Conservation (phyloP, 2,888 invertebrate species). For the Incurvaria masculella region DNA sequence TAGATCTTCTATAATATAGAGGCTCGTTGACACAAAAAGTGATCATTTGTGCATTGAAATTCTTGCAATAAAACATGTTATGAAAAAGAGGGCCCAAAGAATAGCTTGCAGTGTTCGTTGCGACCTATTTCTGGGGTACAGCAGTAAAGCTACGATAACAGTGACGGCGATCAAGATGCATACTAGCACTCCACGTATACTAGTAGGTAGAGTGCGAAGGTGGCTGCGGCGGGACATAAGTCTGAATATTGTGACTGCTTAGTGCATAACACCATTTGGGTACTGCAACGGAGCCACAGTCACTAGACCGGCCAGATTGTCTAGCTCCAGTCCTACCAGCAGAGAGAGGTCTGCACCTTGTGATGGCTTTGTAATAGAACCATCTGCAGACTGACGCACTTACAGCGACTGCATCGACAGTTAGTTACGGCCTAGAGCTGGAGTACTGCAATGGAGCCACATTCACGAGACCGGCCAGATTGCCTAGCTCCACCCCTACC, state of each 20-base stretch:
- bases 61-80: too few relatives aligned
- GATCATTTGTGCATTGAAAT: too few relatives aligned
- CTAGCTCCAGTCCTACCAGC: too few relatives aligned
- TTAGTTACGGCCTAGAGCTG: slow-evolving; percentile 74
- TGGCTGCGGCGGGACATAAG: slow-evolving; percentile 74
- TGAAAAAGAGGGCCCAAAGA: too few relatives aligned
- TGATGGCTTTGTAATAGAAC: too few relatives aligned
- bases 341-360: too few relatives aligned
- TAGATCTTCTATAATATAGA: slow-evolving; percentile 10
- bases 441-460: slow-evolving; percentile 75
- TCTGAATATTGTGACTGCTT: slow-evolving; percentile 82
- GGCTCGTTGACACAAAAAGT: too few relatives aligned
- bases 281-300: too few relatives aligned
- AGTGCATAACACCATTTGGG: slow-evolving; percentile 77
- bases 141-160: slow-evolving; percentile 70
- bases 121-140: slow-evolving; percentile 81
- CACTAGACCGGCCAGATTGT: too few relatives aligned
- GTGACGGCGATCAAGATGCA: slow-evolving; percentile 82
- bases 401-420: slow-evolving; percentile 69
- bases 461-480: slow-evolving; percentile 79
- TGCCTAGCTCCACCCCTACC: slow-evolving; percentile 84
- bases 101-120: too few relatives aligned
- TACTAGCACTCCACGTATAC: slow-evolving; percentile 84
- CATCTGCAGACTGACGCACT: too few relatives aligned
- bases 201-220: slow-evolving; percentile 76